These are phyloP conservation scores for Chelidonichthys spinosus DNA, from an alignment of 2,797 vertebrate species.

Conservation along the genomic window DNA sequence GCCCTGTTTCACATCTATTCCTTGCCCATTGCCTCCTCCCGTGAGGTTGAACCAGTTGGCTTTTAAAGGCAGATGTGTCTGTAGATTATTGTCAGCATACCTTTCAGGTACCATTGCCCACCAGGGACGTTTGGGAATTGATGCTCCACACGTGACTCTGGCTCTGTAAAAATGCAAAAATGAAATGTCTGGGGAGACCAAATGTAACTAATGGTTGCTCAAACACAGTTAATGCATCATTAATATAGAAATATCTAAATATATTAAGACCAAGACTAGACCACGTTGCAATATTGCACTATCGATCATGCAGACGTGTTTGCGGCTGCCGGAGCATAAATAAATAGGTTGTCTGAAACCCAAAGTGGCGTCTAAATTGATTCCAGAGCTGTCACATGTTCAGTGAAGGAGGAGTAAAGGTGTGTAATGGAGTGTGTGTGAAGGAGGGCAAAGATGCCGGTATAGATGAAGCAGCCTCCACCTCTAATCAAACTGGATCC, in stretches of 20 bases:
- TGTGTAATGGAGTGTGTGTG: too few species aligned
- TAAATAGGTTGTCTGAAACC: too few species aligned
- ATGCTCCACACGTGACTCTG: not conserved
- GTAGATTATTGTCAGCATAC: not conserved
- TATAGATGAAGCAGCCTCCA: too few species aligned
- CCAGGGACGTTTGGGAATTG: fast-evolving
- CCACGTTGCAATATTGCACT: not conserved
- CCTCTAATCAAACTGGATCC: too few species aligned
- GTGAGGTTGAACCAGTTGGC: not conserved
- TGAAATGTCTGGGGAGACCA: not conserved
- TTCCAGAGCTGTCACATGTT: too few species aligned
- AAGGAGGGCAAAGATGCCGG: too few species aligned
- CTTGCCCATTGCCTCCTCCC: not conserved
- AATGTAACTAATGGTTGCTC: not conserved
- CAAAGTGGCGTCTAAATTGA: too few species aligned
- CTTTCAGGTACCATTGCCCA: not conserved
- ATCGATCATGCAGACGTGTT: too few species aligned
- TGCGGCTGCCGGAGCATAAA: too few species aligned
- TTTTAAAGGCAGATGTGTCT: not conserved
- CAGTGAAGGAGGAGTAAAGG: too few species aligned
- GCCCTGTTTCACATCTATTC: not conserved
- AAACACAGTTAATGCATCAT: not conserved
- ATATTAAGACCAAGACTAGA: not conserved
- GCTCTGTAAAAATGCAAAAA: not conserved
- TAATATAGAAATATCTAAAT: not conserved